Base-by-base conservation (phyloP, 2,888 invertebrate genomes). In the Arctia plantaginis region DNA sequence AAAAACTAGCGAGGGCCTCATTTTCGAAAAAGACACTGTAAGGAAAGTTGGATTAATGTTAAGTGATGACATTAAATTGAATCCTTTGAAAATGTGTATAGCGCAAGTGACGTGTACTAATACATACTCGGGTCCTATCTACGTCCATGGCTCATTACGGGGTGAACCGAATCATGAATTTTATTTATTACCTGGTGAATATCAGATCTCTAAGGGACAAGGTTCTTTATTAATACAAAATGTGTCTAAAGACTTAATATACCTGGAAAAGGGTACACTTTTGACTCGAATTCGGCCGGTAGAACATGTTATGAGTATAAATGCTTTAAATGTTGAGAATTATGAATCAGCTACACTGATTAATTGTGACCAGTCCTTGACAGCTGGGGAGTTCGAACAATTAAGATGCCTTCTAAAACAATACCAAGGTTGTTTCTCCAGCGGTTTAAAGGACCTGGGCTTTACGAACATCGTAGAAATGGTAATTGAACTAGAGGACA, bases 1-100 rank as follows among this genome's bases (percentile, higher is more conserved):
- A 20, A 72, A 72, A 66, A 72, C 72, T 66, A 72, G 27, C 4
- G 66, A 66, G 15, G 3, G 35, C 6, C 23, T 72, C 23, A 66
- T 66, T n/a, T 67, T 18, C 33, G 12, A 6, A 18, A n/a, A 7
- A 72, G 66, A 13, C 66, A 72, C 20, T 15, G 7, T 20, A 2
- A 55, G 1, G 27, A 64, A 64, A 64, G 13, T 64, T 30, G 30
- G 30, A 30, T 64, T 64, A 33, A 33, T 15, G 33, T 18, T 33
- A 33, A 30, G 18, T 2, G 10, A 64, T 64, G 64, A 64, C 33
- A 30, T 64, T 64, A 64, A 13, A 30, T 15, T 64, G 1, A 30
- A 30, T 15, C 33, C 64, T 15, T 30, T 15, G 18, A 30, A 64
- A 33, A 33, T 64, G 33, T 64, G 3, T 33, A 0, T 10, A 64